Percentiles rank a stretch among this genome's conserved stretches.
These are phyloP conservation scores for Pristionchus exspectatus DNA, from an alignment of 2,888 invertebrate genomes.

Conservation along the genomic window DNA sequence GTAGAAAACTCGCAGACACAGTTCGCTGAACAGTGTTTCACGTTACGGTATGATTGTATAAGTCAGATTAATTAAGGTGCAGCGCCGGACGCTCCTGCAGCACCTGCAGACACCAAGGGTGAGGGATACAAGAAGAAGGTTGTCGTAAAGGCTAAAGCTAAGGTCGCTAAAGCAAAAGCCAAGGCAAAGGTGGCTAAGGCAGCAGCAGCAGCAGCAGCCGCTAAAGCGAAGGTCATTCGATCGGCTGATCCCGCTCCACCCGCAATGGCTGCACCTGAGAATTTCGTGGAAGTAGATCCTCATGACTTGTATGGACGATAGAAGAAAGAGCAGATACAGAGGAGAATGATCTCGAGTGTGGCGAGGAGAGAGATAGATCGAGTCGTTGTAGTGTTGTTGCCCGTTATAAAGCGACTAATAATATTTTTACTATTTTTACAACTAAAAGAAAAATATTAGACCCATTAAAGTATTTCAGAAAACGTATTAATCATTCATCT, in stretches of 20 bases:
- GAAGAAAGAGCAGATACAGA: not conserved
- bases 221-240: conserved; percentile 38
- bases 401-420: conserved; percentile 1
- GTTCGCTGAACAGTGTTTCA: too few relatives aligned
- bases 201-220: not conserved
- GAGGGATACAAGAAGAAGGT: conserved; percentile 41
- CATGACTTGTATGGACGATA: conserved; percentile 40
- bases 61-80: not conserved
- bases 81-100: not conserved
- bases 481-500: not conserved
- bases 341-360: conserved; percentile 20
- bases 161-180: conserved; percentile 32
- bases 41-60: too few relatives aligned
- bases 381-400: conserved; percentile 36
- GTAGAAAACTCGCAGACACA: too few relatives aligned
- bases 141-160: not conserved
- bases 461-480: not conserved
- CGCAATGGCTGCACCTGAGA: conserved; percentile 8
- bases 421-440: not conserved
- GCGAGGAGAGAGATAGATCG: conserved; percentile 12
- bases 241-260: conserved; percentile 22
- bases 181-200: not conserved
- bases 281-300: conserved; percentile 3
- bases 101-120: not conserved
- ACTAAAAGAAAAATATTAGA: not conserved